A percentile compares a stretch with the other conserved stretches of the same genome.
These are phyloP conservation scores for Littorina saxatilis DNA, from an alignment of 1,140 invertebrate species.

Conservation along the genomic window DNA sequence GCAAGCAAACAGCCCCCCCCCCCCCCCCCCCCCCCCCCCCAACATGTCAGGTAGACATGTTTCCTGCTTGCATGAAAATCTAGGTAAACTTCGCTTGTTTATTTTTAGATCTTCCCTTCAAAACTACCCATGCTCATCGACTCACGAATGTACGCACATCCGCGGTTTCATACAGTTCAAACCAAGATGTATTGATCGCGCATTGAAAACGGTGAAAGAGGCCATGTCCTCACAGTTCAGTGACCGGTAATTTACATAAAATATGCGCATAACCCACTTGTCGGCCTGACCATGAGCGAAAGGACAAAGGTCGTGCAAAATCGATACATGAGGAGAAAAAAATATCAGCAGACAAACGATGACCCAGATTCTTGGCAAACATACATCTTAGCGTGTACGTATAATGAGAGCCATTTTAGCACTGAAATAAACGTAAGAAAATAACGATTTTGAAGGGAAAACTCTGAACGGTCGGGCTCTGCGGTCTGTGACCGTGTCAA, in stretches of 20 bases:
- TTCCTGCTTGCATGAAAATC: neutral
- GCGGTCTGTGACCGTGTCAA: constrained; percentile 57
- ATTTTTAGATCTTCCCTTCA: constrained; percentile 20
- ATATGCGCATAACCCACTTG: constrained; percentile 69
- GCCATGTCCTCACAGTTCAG: constrained; percentile 30
- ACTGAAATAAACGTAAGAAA: neutral
- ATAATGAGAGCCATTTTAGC: too few relatives aligned
- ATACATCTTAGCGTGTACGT: too few relatives aligned
- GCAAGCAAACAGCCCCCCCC: too few relatives aligned
- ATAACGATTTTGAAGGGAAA: neutral
- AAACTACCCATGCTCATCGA: too few relatives aligned
- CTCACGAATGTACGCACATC: neutral
- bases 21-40: too few relatives aligned
- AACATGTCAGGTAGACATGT: too few relatives aligned
- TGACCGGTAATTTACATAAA: constrained; percentile 70
- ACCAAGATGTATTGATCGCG: neutral
- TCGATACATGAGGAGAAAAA: constrained; percentile 43
- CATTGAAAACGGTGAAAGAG: neutral
- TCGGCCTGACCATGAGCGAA: constrained; percentile 60
- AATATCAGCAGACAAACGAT: constrained; percentile 24
- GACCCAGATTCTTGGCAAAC: constrained; percentile 5
- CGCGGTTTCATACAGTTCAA: neutral
- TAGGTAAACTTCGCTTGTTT: neutral
- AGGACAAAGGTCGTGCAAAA: constrained; percentile 69
- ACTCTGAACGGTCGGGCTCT: constrained; percentile 9